These are phyloP conservation scores for Metaphire vulgaris DNA, from an alignment of 1,140 invertebrate species.

Conservation along the genomic window DNA sequence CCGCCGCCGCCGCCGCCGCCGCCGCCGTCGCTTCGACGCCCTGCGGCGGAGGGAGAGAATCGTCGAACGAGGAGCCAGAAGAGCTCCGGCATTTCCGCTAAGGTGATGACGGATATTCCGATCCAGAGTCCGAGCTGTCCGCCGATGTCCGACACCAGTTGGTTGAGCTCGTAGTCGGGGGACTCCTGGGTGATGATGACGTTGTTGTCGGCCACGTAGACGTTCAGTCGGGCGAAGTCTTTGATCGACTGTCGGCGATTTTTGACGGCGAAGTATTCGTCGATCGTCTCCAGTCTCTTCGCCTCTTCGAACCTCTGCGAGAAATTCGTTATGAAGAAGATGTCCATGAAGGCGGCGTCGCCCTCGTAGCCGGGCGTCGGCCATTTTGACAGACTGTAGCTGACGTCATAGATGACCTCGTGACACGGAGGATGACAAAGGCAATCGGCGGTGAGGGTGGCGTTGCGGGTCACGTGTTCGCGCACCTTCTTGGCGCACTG, in stretches of 20 bases:
- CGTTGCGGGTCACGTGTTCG: slow-evolving; percentile 10
- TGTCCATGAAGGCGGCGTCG: slow-evolving; percentile 25
- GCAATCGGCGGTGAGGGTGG: slow-evolving; percentile 3
- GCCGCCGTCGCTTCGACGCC: not conserved
- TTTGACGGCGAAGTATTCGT: slow-evolving; percentile 17
- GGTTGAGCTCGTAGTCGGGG: slow-evolving; percentile 19
- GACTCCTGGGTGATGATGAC: slow-evolving; percentile 22
- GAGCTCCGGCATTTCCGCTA: slow-evolving; percentile 24
- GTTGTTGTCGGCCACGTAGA: slow-evolving; percentile 27
- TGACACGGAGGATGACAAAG: slow-evolving; percentile 21
- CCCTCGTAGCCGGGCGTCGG: slow-evolving; percentile 25
- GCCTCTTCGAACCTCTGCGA: slow-evolving; percentile 19
- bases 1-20: not conserved
- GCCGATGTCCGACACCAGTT: slow-evolving; percentile 27
- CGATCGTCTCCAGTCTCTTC: not conserved
- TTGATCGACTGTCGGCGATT: slow-evolving; percentile 5
- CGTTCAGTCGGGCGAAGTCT: slow-evolving; percentile 26
- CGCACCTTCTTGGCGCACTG: slow-evolving; percentile 15
- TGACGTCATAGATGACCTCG: slow-evolving; percentile 24
- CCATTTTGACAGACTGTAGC: slow-evolving; percentile 24
- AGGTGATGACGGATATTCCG: slow-evolving; percentile 26
- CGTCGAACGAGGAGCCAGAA: not conserved
- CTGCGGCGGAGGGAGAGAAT: not conserved
- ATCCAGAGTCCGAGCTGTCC: slow-evolving; percentile 29
- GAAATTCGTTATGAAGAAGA: slow-evolving; percentile 25